phyloP scores from a whole-genome alignment of 30 jellyfish, hydroid and myxozoan species.

The Nemopilema nomurai region DNA sequence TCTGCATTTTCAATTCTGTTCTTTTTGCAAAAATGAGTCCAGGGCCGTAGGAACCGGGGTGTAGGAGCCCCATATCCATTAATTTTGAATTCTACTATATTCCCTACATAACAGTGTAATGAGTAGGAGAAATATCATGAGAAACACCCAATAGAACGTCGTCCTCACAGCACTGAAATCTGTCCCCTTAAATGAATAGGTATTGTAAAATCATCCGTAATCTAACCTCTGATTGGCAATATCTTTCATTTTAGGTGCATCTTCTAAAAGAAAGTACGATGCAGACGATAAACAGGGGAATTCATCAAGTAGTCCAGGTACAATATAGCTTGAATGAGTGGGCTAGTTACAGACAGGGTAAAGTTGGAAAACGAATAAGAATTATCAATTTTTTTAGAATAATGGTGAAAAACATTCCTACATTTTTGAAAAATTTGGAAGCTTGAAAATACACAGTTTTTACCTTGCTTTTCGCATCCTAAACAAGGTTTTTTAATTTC shows the following conservation, averaged over 20 bases:
- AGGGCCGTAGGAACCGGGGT: background rate
- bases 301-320: background rate
- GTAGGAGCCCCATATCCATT: background rate
- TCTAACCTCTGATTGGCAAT: background rate
- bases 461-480: no score
- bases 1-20: background rate
- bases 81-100: no score
- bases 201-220: background rate
- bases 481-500: background rate
- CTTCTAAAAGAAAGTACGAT: background rate
- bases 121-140: no score
- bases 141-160: no score
- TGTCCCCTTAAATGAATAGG: background rate
- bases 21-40: background rate
- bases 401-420: background rate
- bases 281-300: background rate
- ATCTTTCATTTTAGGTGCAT: background rate
- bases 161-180: background rate
- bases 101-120: no score
- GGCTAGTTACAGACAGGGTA: background rate
- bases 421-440: background rate
- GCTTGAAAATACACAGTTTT: no score
- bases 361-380: background rate
- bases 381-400: no score
- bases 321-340: background rate